phyloP scores from a whole-genome alignment of 2,797 vertebrate genomes.

The Poecilia velifera region DNA sequence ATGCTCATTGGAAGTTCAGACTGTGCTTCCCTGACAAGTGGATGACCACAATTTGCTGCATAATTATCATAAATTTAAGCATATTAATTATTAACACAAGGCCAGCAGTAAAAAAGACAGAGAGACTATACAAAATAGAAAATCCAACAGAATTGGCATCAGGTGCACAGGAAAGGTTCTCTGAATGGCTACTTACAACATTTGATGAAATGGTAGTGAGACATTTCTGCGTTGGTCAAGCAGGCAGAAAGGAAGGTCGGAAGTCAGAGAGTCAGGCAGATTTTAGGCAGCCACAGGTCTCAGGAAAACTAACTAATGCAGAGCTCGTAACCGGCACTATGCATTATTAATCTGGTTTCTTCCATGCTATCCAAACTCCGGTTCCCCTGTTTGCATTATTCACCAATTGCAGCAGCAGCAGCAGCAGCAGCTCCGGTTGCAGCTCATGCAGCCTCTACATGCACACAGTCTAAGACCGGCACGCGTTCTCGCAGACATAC shows the following conservation, averaged over 20 bases:
- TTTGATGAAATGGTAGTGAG: conserved; percentile 98
- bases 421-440: conserved; percentile 69
- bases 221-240: conserved; percentile 84
- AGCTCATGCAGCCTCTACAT: conserved; percentile 59
- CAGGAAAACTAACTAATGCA: conserved; percentile 74
- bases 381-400: conserved; percentile 82
- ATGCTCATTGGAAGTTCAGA: conserved; percentile 56
- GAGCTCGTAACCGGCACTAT: conserved; percentile 74
- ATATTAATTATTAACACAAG: conserved; percentile 27
- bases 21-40: conserved; percentile 26
- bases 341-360: conserved; percentile 83
- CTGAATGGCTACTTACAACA: conserved; percentile 91
- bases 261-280: conserved; percentile 54
- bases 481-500: conserved; percentile 25
- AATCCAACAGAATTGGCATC: neutral
- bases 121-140: conserved; percentile 16
- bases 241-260: conserved; percentile 43
- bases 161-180: neutral
- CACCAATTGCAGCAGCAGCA: conserved; percentile 54
- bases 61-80: conserved; percentile 6
- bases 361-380: conserved; percentile 67
- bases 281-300: conserved; percentile 77
- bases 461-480: conserved; percentile 34
- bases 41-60: conserved; percentile 24
- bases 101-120: conserved; percentile 20